phyloP scores from a whole-genome alignment of 2,113 vertebrate genomes.

The Passer domesticus region DNA sequence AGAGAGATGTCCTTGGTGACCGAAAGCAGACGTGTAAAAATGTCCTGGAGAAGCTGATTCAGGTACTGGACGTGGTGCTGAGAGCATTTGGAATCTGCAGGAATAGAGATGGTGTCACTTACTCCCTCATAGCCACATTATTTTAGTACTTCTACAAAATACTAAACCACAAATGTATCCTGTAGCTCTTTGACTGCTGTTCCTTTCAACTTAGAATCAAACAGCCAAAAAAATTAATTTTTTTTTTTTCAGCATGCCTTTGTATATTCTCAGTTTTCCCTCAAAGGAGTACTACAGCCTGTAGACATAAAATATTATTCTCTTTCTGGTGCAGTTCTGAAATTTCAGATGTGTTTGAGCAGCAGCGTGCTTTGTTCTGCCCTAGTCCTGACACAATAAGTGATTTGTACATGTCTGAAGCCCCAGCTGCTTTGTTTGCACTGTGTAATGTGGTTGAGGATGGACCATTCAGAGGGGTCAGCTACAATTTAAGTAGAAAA shows the following conservation, averaged over 20 bases:
- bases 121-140: background rate
- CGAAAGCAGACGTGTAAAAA: constrained; percentile 94
- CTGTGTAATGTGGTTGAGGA: background rate
- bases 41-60: constrained; percentile 92
- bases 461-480: background rate
- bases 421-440: background rate
- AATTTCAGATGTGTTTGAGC: background rate
- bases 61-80: constrained; percentile 76
- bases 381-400: background rate
- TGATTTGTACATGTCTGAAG: background rate
- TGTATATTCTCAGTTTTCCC: background rate
- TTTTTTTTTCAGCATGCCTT: background rate
- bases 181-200: background rate
- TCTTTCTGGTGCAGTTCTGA: background rate
- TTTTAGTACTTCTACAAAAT: background rate
- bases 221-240: background rate
- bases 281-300: background rate
- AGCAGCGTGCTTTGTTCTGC: background rate
- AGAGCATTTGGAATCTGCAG: background rate
- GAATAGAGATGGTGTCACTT: background rate
- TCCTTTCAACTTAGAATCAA: constrained; percentile 2
- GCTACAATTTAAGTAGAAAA: background rate
- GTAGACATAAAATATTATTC: background rate
- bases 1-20: constrained; percentile 92
- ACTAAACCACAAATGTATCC: background rate